Percentiles rank a stretch among this genome's conserved stretches.
Evolutionary conservation across 2,113 vertebrate species (phyloP).

Genomic region (Jacana jacana): DNA sequence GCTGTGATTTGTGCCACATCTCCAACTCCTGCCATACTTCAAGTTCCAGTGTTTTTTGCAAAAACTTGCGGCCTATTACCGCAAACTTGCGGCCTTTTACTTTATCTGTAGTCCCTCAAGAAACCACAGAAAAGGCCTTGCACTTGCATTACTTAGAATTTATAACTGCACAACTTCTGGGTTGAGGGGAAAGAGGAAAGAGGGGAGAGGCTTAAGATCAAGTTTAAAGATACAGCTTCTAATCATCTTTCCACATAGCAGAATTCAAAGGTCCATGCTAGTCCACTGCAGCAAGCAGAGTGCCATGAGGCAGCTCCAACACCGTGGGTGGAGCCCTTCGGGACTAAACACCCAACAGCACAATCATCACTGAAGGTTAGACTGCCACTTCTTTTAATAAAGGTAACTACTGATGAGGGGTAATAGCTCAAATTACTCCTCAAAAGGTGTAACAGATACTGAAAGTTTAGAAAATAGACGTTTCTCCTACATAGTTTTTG

Average conservation of each 20-base stretch:
- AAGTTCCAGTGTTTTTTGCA: neutral
- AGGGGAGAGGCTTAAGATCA: no score
- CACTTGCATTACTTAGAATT: neutral
- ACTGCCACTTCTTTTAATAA: neutral
- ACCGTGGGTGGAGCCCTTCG: neutral
- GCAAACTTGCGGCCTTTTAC: neutral
- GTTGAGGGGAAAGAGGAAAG: no score
- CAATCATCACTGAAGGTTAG: neutral
- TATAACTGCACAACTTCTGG: no score
- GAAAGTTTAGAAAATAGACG: neutral
- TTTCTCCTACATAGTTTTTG: neutral
- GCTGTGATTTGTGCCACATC: neutral
- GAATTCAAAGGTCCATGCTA: fast-evolving
- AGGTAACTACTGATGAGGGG: neutral
- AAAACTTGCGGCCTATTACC: no score
- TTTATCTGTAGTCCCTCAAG: neutral
- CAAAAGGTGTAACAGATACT: neutral
- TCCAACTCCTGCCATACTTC: neutral
- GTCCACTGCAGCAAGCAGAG: neutral
- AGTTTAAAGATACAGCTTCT: no score
- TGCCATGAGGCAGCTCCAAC: neutral
- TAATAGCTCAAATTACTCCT: neutral
- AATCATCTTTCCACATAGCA: no score
- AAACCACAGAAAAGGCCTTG: neutral
- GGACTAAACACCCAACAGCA: neutral